Conservation (phyloP, 2,888 invertebrate genomes). For the Amphimallon solstitiale region DNA sequence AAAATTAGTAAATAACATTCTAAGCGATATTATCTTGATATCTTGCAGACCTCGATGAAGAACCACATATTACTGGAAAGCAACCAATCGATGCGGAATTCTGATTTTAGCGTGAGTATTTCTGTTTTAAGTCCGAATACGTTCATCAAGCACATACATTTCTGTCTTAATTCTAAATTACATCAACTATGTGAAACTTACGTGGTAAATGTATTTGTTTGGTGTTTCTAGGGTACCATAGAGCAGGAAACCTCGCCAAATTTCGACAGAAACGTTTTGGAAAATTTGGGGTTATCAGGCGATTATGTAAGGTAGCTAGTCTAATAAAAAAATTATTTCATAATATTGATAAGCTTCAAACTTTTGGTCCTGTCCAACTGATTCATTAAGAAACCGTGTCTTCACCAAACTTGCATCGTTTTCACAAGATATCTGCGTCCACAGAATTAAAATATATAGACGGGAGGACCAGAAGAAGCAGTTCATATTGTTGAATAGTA, state of each 20-base stretch:
- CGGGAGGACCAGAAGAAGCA: no score
- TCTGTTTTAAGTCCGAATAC: neutral
- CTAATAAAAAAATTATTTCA: no score
- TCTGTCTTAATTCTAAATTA: neutral
- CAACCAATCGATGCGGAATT: neutral
- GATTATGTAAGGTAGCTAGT: conserved; percentile 34
- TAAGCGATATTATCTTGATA: neutral
- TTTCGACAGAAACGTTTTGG: conserved; percentile 29
- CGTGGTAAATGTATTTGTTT: conserved; percentile 33
- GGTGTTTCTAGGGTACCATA: conserved; percentile 28
- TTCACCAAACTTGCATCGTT: no score
- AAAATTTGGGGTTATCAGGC: conserved; percentile 33
- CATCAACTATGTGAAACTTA: neutral
- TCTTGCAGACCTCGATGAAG: conserved; percentile 5
- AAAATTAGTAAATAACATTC: no score
- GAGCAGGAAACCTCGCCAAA: conserved; percentile 34
- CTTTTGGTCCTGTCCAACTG: no score
- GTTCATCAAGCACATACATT: conserved; percentile 37
- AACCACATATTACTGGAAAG: conserved; percentile 3
- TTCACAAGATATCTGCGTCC: no score
- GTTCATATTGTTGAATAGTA: no score
- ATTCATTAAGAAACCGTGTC: no score
- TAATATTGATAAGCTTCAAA: no score
- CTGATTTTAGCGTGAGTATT: conserved; percentile 7
- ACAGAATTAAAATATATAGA: no score